These are phyloP conservation scores for Cylas formicarius DNA, from an alignment of 1,140 invertebrate genomes.

Conservation along the genomic window DNA sequence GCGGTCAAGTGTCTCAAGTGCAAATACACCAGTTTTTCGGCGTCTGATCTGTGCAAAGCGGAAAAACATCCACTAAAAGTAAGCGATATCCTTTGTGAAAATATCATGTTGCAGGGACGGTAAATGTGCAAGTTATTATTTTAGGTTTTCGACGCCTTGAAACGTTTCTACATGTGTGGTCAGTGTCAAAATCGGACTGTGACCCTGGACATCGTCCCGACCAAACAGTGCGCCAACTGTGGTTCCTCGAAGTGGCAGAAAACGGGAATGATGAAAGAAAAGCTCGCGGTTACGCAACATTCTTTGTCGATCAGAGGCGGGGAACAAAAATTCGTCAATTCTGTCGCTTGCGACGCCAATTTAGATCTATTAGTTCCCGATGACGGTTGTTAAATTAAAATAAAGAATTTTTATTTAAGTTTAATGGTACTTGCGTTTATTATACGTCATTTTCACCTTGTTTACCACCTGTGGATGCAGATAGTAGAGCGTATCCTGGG, in stretches of 20 bases:
- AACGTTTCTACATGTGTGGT: conserved; percentile 85
- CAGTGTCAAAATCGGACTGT: conserved; percentile 78
- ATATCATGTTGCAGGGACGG: no score
- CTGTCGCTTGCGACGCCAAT: conserved; percentile 50
- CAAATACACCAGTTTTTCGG: conserved; percentile 81
- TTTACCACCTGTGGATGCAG: no score
- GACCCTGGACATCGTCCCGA: conserved; percentile 69
- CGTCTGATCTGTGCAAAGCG: conserved; percentile 74
- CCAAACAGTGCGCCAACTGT: conserved; percentile 70
- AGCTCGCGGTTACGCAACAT: conserved; percentile 47
- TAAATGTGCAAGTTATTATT: no score
- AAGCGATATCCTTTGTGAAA: background rate
- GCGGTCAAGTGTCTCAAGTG: conserved; percentile 84
- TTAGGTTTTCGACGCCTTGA: conserved; percentile 61
- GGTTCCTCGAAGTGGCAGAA: conserved; percentile 64
- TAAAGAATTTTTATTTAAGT: no score
- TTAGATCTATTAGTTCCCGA: conserved; percentile 60
- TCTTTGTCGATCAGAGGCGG: conserved; percentile 63
- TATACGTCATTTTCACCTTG: no score
- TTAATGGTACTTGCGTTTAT: no score
- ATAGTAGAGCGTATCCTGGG: no score
- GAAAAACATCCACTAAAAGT: conserved; percentile 69
- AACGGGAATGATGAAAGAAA: conserved; percentile 73
- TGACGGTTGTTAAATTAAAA: no score
- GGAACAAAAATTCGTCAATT: conserved; percentile 62